Percentiles rank a stretch among this genome's conserved stretches.
phyloP scores from a whole-genome alignment of 2,113 vertebrate species.

The Coturnix japonica region DNA sequence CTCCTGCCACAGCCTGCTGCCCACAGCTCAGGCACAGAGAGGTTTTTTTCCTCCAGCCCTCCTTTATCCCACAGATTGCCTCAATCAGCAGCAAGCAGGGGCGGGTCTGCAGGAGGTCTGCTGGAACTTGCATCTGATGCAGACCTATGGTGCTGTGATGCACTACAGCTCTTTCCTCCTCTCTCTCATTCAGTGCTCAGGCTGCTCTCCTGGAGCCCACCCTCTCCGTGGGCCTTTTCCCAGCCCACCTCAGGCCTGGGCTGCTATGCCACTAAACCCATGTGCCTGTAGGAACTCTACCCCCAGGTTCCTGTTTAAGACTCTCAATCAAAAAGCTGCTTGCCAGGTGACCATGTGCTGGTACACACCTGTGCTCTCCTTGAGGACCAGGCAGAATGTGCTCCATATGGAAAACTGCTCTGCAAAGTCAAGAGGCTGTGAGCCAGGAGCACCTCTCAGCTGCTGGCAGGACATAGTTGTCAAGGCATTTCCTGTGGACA shows the following conservation, averaged over 20 bases:
- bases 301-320: not conserved
- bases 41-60: not conserved
- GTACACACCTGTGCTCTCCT: not conserved
- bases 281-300: not conserved
- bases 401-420: not conserved
- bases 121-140: not conserved
- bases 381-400: not conserved
- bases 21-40: not conserved
- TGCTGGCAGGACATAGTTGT: not conserved
- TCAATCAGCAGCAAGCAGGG: too few relatives aligned
- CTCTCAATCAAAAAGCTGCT: not conserved
- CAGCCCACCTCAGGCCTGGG: not conserved
- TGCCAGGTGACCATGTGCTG: not conserved
- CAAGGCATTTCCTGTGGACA: not conserved
- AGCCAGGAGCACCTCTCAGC: not conserved
- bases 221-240: fast-evolving
- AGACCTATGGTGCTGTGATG: too few relatives aligned
- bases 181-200: fast-evolving
- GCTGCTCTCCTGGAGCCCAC: not conserved
- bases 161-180: not conserved
- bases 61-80: not conserved
- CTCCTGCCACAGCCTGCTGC: not conserved
- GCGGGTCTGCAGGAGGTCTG: not conserved
- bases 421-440: not conserved
- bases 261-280: not conserved